Percentiles rank a stretch among this genome's conserved stretches.
Evolutionary conservation across 2,113 vertebrate species (phyloP).

Genomic region (Atrichornis clamosus): DNA sequence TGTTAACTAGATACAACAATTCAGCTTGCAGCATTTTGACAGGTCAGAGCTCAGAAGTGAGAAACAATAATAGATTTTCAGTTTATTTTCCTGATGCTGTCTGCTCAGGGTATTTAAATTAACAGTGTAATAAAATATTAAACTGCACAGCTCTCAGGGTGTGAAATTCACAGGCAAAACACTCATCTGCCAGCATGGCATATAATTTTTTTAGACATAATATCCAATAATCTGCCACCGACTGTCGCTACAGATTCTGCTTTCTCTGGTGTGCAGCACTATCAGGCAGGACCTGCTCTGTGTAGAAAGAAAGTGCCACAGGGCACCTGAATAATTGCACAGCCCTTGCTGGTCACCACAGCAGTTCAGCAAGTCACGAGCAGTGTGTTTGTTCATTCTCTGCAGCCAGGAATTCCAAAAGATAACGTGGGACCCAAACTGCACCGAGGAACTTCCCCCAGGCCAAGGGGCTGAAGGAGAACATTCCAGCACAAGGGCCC

Average conservation of each 20-base stretch:
- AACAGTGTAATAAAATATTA: constrained; percentile 57
- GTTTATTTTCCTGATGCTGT: constrained; percentile 50
- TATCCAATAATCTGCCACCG: constrained; percentile 52
- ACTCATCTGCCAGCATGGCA: constrained; percentile 21
- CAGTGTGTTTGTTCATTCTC: neutral
- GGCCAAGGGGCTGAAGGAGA: neutral
- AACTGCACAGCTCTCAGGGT: constrained; percentile 35
- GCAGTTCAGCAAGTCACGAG: neutral
- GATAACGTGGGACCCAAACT: neutral
- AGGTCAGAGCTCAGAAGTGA: constrained; percentile 20
- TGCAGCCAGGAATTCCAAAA: neutral
- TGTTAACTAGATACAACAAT: constrained; percentile 56
- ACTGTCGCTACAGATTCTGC: neutral
- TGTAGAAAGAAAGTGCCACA: constrained; percentile 55
- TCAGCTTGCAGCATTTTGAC: constrained; percentile 41
- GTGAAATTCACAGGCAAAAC: constrained; percentile 55
- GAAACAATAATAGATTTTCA: constrained; percentile 43
- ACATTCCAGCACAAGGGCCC: neutral
- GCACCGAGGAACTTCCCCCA: neutral
- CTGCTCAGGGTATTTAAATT: constrained; percentile 42
- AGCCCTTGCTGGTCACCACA: neutral
- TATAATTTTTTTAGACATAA: constrained; percentile 57
- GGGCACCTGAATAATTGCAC: constrained; percentile 54
- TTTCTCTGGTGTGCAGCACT: neutral
- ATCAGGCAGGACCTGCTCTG: neutral